Evolutionary conservation across 2,888 invertebrate species (phyloP).

Genomic region (Cataglyphis livida): DNA sequence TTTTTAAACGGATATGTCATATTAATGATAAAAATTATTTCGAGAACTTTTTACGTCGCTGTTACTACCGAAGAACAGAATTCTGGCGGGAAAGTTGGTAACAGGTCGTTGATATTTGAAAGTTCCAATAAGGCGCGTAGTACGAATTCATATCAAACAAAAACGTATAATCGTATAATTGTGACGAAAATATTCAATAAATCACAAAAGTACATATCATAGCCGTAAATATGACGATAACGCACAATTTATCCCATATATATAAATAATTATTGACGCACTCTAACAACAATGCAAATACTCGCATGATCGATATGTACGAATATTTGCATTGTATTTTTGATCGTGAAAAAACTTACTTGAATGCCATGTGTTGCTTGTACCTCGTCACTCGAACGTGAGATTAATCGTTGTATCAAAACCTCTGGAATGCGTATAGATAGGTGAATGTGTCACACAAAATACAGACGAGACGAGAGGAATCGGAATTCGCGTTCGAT

Average conservation of each 20-base stretch:
- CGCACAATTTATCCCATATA: neutral
- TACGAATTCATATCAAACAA: neutral
- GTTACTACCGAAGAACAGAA: neutral
- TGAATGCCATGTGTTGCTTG: neutral
- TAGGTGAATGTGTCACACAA: neutral
- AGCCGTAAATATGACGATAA: neutral
- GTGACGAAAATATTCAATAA: neutral
- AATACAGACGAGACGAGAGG: conserved; percentile 36
- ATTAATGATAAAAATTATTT: neutral
- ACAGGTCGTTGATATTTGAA: conserved; percentile 14
- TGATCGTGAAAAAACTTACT: neutral
- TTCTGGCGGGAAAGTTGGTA: conserved; percentile 1
- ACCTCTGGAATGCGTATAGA: neutral
- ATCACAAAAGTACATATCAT: neutral
- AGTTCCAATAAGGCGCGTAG: neutral
- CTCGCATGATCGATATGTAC: neutral
- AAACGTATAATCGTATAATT: neutral
- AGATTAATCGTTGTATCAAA: neutral
- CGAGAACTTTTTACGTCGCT: neutral
- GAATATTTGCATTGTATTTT: neutral
- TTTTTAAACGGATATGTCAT: neutral
- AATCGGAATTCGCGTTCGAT: conserved; percentile 47
- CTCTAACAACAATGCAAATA: neutral
- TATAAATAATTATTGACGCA: neutral
- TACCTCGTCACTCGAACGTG: neutral